Conservation (phyloP, 2,888 invertebrate species). For the Deilephila elpenor region DNA sequence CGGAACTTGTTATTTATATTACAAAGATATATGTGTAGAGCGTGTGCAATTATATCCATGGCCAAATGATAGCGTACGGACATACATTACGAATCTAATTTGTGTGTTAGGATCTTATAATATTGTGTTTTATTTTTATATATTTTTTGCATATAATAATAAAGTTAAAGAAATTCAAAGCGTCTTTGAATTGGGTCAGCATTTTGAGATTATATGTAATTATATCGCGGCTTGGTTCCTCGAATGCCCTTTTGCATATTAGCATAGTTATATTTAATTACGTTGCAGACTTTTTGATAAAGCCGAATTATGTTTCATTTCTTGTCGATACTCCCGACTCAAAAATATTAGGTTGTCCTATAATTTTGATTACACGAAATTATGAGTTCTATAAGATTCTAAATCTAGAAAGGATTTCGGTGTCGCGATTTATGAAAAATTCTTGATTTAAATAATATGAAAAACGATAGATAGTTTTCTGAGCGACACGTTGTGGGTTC, state of each 20-base stretch:
- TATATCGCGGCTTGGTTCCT: background rate
- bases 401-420: too few species aligned
- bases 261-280: background rate
- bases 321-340: too few species aligned
- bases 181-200: background rate
- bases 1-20: conserved; percentile 45
- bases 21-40: conserved; percentile 62
- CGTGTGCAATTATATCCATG: conserved; percentile 67
- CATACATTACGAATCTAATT: conserved; percentile 70
- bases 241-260: background rate
- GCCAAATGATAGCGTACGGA: conserved; percentile 70
- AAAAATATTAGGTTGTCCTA: too few species aligned
- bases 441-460: too few species aligned
- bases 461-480: too few species aligned
- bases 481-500: too few species aligned
- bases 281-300: too few species aligned
- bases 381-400: too few species aligned
- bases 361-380: too few species aligned
- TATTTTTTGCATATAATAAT: conserved; percentile 36
- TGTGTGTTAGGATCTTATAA: conserved; percentile 56
- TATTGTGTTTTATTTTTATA: conserved; percentile 50
- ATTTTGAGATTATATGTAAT: conserved; percentile 1
- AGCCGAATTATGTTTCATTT: too few species aligned
- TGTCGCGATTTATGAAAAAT: too few species aligned
- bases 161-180: background rate